Evolutionary conservation across 37 sponge, comb jelly and placozoan species (phyloP), one percentile per base, ranked within the genome.

Genomic region (Amphimedon queenslandica): DNA sequence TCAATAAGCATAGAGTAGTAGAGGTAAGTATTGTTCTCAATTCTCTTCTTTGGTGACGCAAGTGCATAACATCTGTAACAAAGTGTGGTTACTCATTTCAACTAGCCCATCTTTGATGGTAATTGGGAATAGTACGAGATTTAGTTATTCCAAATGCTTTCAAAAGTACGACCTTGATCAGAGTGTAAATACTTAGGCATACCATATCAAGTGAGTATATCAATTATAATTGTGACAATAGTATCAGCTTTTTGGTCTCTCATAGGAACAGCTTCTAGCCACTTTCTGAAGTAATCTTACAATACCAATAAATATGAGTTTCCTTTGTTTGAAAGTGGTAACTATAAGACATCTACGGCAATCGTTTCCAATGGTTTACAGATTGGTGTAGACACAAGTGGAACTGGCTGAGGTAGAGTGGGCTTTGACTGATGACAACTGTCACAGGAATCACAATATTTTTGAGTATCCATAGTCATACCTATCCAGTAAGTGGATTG

Each of bases 221-320:
- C 40, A 28, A 40, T 67, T 25, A 76, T 25, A 13, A 66, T 35
- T n/a, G 18, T 27, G 29, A 76, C 77, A 42, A 57, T 64, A 29
- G 32, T 76, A 28, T 69, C 65, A 42, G 35, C 33, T 76, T 28
- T 47, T 47, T 71, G 72, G 33, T 71, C 55, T 71, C 35, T n/a
- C n/a, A 71, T 43, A 11, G 72, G 72, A 24, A 55, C 13, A 13
- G 53, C 28, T 31, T 76, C 66, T 37, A 76, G 18, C 77, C 77
- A 76, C 67, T 76, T 76, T 16, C 40, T 76, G 47, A 76, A 76
- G 28, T 76, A 76, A 65, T 76, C 77, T 67, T 76, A 66, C 25
- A 76, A 24, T 13, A 76, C 77, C 41, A 76, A 41, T 29, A 76
- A 37, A 66, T 76, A 76, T 21, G 5, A 36, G 40, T 38, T 76